phyloP scores from a whole-genome alignment of 2,888 invertebrate species.

The Agonopterix arenella region DNA sequence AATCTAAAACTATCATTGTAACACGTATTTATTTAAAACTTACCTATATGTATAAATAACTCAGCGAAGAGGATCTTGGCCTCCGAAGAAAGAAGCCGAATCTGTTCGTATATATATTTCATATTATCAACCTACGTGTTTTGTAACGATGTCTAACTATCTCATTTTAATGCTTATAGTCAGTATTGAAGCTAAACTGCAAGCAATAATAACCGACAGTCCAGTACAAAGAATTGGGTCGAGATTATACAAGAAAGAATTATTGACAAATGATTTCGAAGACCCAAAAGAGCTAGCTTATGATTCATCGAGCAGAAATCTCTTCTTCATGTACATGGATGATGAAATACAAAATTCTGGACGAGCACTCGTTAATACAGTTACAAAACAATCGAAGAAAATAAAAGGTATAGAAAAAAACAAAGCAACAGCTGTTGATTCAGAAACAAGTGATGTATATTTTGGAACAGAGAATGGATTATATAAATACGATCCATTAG shows the following conservation, averaged over 20 bases:
- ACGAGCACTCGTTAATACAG: conserved; percentile 48
- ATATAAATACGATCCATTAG: conserved; percentile 51
- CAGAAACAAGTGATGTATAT: conserved; percentile 53
- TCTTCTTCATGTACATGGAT: conserved; percentile 68
- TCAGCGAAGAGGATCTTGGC: too few relatives aligned
- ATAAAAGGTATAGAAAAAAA: conserved; percentile 51
- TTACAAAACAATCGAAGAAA: conserved; percentile 47
- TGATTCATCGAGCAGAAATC: conserved; percentile 55
- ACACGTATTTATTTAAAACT: too few relatives aligned
- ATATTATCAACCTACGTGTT: too few relatives aligned
- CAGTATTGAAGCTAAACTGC: conserved; percentile 37
- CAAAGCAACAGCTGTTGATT: conserved; percentile 57
- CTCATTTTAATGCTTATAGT: neutral
- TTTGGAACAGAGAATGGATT: conserved; percentile 62
- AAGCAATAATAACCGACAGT: conserved; percentile 41
- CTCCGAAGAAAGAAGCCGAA: too few relatives aligned
- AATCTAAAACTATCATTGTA: too few relatives aligned
- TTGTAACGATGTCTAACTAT: too few relatives aligned
- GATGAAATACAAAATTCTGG: conserved; percentile 53
- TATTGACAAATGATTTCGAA: conserved; percentile 42
- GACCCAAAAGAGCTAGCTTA: conserved; percentile 56
- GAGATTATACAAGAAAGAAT: conserved; percentile 50
- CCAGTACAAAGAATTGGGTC: conserved; percentile 50
- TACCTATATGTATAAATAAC: too few relatives aligned
- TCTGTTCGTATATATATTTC: too few relatives aligned